Conservation (phyloP, 2,797 vertebrate genomes). For the Pseudochromis fuscus region DNA sequence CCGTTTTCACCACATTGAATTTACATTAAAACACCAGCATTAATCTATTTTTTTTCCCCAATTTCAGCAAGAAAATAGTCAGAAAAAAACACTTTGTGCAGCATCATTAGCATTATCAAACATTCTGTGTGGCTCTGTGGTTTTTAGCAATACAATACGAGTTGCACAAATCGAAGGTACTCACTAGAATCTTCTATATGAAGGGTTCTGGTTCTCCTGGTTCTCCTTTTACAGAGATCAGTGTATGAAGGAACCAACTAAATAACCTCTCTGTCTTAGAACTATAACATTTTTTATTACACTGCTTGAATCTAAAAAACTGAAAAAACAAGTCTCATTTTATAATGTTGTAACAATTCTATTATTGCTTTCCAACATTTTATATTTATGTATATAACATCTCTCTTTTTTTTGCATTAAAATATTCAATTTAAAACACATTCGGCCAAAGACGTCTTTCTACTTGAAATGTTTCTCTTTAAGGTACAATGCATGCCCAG, state of each 20-base stretch:
- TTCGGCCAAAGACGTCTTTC: constrained; percentile 35
- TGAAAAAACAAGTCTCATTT: constrained; percentile 44
- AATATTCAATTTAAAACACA: constrained; percentile 69
- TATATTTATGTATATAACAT: constrained; percentile 79
- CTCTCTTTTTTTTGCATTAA: constrained; percentile 83
- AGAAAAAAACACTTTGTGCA: background rate
- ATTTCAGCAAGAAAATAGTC: background rate
- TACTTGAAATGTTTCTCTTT: constrained; percentile 41
- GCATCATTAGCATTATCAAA: constrained; percentile 6
- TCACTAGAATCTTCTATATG: constrained; percentile 26
- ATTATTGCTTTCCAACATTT: constrained; percentile 61
- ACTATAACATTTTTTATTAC: constrained; percentile 48
- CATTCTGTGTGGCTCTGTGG: constrained; percentile 20
- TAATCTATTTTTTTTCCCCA: background rate
- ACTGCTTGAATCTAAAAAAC: constrained; percentile 65
- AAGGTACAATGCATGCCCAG: constrained; percentile 44
- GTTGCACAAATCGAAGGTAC: constrained; percentile 78
- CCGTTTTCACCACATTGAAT: too few relatives aligned
- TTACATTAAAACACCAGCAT: too few relatives aligned
- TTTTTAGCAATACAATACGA: constrained; percentile 33
- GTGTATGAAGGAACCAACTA: constrained; percentile 71
- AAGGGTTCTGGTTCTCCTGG: constrained; percentile 53
- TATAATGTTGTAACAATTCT: constrained; percentile 60
- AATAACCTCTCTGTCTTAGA: constrained; percentile 60
- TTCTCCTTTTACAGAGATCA: constrained; percentile 28